These are phyloP conservation scores for Dreissena polymorpha DNA, from an alignment of 1,140 invertebrate species.

Conservation along the genomic window DNA sequence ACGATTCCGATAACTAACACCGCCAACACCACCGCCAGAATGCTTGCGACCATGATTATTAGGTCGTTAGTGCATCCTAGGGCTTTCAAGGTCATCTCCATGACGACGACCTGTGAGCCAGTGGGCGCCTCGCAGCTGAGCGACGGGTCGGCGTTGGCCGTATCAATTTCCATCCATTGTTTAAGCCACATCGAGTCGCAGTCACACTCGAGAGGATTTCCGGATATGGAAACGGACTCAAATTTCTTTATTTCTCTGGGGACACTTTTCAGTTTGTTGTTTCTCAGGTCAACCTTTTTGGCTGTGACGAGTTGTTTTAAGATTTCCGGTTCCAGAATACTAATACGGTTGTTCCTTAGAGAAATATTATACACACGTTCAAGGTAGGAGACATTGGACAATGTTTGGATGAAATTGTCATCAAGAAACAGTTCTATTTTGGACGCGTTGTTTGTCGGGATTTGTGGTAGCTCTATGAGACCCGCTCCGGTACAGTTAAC, in stretches of 20 bases:
- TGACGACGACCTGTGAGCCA: not conserved
- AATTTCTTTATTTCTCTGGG: constrained; percentile 35
- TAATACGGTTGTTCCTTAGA: constrained; percentile 10
- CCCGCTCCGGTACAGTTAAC: constrained; percentile 26
- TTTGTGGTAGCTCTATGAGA: constrained; percentile 20
- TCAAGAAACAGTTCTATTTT: constrained; percentile 39
- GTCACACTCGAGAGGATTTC: constrained; percentile 40
- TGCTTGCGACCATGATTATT: not conserved
- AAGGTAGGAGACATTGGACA: not conserved
- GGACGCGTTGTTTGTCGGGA: constrained; percentile 4
- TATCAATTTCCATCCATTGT: constrained; percentile 23
- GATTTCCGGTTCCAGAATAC: not conserved
- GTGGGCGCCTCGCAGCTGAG: constrained; percentile 15
- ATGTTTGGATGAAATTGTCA: constrained; percentile 6
- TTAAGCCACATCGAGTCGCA: constrained; percentile 37
- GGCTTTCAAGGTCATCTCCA: constrained; percentile 4
- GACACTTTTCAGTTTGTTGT: constrained; percentile 5
- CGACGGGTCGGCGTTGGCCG: constrained; percentile 1
- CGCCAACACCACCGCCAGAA: constrained; percentile 1
- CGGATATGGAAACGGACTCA: not conserved
- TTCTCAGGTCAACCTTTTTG: constrained; percentile 25
- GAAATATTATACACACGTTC: constrained; percentile 10
- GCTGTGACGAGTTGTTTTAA: not conserved
- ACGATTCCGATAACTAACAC: constrained; percentile 3
- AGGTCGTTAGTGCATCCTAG: constrained; percentile 28